phyloP scores from a whole-genome alignment of 2,888 invertebrate genomes.

The Cordilura impudica region DNA sequence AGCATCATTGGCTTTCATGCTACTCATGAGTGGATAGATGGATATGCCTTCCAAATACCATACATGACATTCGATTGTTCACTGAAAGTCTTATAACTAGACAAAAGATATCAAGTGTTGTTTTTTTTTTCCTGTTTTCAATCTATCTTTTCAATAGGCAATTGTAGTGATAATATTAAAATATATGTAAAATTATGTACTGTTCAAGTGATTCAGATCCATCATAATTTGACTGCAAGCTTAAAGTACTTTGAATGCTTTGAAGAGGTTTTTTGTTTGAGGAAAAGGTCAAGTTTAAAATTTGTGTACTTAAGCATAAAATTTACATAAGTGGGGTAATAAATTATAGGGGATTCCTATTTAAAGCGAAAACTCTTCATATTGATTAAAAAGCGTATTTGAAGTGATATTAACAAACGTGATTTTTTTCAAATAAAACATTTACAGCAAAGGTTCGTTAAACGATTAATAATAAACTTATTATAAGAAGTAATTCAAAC shows the following conservation, averaged over 20 bases:
- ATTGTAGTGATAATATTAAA: slow-evolving; percentile 21
- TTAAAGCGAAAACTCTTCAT: background rate
- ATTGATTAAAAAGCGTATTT: slow-evolving; percentile 8
- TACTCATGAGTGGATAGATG: slow-evolving; percentile 10
- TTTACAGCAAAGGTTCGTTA: slow-evolving; percentile 27
- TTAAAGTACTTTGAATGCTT: background rate
- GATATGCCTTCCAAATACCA: slow-evolving; percentile 7
- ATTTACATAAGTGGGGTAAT: slow-evolving; percentile 36
- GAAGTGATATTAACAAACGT: slow-evolving; percentile 23
- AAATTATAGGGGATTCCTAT: background rate
- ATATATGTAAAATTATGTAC: slow-evolving; percentile 2
- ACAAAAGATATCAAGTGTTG: slow-evolving; percentile 47
- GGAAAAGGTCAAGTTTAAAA: slow-evolving; percentile 68
- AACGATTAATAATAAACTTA: background rate
- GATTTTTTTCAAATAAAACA: slow-evolving; percentile 21
- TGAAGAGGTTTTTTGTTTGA: no score
- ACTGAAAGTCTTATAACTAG: background rate
- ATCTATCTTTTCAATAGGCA: slow-evolving; percentile 19
- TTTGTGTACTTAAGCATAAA: slow-evolving; percentile 21
- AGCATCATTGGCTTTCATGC: slow-evolving; percentile 3
- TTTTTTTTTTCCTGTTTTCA: background rate
- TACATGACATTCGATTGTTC: slow-evolving; percentile 43
- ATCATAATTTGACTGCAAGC: background rate
- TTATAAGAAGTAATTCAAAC: no score
- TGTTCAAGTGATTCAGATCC: slow-evolving; percentile 11